Base-by-base conservation (phyloP, 2,113 vertebrate genomes). In the Aspidoscelis tigris region DNA sequence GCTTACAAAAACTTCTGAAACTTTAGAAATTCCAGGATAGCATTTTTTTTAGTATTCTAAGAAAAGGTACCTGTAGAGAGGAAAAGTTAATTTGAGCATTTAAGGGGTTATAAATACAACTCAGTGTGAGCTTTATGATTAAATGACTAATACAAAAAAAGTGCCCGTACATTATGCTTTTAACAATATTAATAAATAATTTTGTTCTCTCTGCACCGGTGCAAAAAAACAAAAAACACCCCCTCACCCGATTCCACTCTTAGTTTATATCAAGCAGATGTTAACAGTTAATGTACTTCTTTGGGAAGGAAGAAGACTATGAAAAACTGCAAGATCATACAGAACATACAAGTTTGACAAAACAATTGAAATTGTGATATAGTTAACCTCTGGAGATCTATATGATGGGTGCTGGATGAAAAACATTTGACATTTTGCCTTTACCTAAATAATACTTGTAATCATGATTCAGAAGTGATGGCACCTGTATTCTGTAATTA, bases 391-490 rank as follows among this genome's bases (percentile, higher is more conserved):
- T 66, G 64, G 73, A 76, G 73, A 74, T 20, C 61, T 76, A 39
- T 66, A 39, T 66, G 43, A 33, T 22, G 18, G 18, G 43, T 79
- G 69, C 64, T 64, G 68, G 55, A 43, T 79, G n/a, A 39, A 72
- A 78, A 73, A 84, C 39, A 80, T 85, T 47, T 88, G 41, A 70
- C n/a, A 84, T 81, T 22, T 74, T 78, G 80, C 11, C 66, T 88
- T 76, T 76, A 84, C 71, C 68, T 76, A 87, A 80, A 72, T 81
- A 8, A 3, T 81, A 16, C 39, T 78, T 69, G 16, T 86, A 82
- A n/a, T 90, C 82, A 14, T 11, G 84, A 11, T 20, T 89, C 82
- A 75, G 76, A 83, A 85, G 11, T 71, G 18, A 88, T 41, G 41
- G 86, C 66, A 80, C 66, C 68, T 76, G 82, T 88, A 80, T 85